Conservation (phyloP, 2,113 vertebrate species). For the Psettodes erumei region DNA sequence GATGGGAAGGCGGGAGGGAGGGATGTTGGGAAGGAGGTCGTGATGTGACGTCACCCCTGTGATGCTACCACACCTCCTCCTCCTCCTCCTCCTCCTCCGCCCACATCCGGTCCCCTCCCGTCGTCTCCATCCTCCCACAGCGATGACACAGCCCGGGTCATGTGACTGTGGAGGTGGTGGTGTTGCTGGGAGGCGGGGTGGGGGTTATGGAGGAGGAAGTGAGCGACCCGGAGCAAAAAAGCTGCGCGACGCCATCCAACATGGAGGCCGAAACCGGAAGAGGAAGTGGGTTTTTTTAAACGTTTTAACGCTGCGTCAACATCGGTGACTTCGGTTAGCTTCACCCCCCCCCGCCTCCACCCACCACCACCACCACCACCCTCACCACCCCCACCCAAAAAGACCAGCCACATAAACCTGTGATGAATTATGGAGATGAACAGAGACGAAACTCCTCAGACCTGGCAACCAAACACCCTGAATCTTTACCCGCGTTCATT, state of each 20-base stretch:
- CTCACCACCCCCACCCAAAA: too few relatives aligned
- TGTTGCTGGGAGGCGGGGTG: slow-evolving; percentile 39
- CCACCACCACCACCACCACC: too few relatives aligned
- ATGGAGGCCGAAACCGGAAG: slow-evolving; percentile 62
- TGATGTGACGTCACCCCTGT: slow-evolving; percentile 70
- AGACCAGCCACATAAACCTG: background rate
- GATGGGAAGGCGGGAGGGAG: slow-evolving; percentile 11
- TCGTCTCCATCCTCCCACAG: slow-evolving; percentile 27
- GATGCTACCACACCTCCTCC: slow-evolving; percentile 58
- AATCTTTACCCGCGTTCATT: too few relatives aligned
- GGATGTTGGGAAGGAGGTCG: slow-evolving; percentile 63
- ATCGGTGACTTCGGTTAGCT: too few relatives aligned
- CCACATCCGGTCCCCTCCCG: slow-evolving; percentile 59
- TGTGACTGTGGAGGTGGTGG: slow-evolving; percentile 48
- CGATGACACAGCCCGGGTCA: slow-evolving; percentile 58
- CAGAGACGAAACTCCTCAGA: background rate
- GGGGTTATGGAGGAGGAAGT: slow-evolving; percentile 83
- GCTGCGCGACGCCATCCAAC: slow-evolving; percentile 63
- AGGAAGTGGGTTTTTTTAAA: background rate
- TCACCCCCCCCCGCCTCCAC: too few relatives aligned
- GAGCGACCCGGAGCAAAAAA: slow-evolving; percentile 86
- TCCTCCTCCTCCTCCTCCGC: slow-evolving; percentile 38
- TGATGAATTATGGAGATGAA: background rate
- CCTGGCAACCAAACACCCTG: too few relatives aligned
- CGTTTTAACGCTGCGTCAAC: slow-evolving; percentile 2